Evolutionary conservation across 2,888 invertebrate species (phyloP), one percentile per base, ranked within the genome.

Genomic region (Horisme vitalbata): DNA sequence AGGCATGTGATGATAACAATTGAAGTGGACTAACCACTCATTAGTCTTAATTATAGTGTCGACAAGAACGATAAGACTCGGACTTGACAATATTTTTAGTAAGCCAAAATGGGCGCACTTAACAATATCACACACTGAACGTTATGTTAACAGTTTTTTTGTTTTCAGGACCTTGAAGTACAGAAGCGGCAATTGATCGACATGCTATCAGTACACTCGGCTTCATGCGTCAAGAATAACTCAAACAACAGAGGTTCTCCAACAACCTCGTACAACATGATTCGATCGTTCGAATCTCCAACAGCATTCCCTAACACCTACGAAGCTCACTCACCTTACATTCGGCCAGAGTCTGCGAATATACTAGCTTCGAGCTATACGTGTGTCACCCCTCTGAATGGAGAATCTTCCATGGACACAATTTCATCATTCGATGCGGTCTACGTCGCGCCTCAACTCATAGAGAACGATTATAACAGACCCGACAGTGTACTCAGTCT

Each of bases 171-270:
- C 65, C 86, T 97, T 68, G 95, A 96, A 83, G 93, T 92, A 39
- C 95, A 97, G 74, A 92, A 94, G 67, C 92, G 94, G 55, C 93
- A 94, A 69, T 88, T 97, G 46, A 91, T 94, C 65, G 95, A 96
- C 61, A 95, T 96, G 93, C 83, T 97, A 61, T 93, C 94, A 38
- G 82, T 93, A 9, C 96, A 97, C 79, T 90, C 93, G 26, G 92
- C 94, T 0, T 91, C 92, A 8, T 96, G 96, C 71, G 87, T 93
- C 47, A 92, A 92, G 60, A 84, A 85, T 61, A 81, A 77, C 57
- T 63, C 82, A 37, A 78, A 76, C 37, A 75, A 90, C 34, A 69
- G 87, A 45, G 64, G 78, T 36, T 91, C 90, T 2, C 86, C 90
- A 2, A 77, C 78, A 9, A 65, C 78, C 3, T 65, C 70, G n/a